These are phyloP conservation scores for Xestia sexstrigata DNA, from an alignment of 2,888 invertebrate species.

Conservation along the genomic window DNA sequence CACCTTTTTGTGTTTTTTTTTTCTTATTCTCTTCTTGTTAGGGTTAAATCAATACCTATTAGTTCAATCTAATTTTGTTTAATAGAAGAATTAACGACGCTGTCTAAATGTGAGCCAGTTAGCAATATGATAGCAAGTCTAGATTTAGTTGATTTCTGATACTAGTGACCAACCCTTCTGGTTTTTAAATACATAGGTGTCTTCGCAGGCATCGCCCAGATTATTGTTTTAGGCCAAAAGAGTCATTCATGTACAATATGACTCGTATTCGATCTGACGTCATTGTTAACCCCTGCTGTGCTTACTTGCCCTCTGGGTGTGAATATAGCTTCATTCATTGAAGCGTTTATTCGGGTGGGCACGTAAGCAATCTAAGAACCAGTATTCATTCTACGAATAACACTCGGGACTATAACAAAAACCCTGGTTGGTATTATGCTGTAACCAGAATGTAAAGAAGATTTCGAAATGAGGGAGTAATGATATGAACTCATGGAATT, in stretches of 20 bases:
- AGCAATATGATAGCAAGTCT: background rate
- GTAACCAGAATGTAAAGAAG: background rate
- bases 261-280: slow-evolving; percentile 20
- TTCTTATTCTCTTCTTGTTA: background rate
- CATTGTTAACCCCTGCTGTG: slow-evolving; percentile 40
- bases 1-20: no score
- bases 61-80: background rate
- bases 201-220: background rate
- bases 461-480: no score
- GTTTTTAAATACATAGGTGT: background rate
- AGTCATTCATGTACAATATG: background rate
- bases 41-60: no score
- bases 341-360: slow-evolving; percentile 1
- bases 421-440: background rate
- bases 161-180: background rate
- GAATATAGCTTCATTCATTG: slow-evolving; percentile 12
- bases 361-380: background rate
- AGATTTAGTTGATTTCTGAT: background rate
- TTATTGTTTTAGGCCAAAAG: background rate
- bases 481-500: background rate
- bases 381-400: background rate
- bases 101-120: background rate
- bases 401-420: background rate
- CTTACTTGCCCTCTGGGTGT: slow-evolving; percentile 29
- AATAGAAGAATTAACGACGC: background rate